Evolutionary conservation across 2,888 invertebrate species (phyloP), one percentile per base, ranked within the genome.

Genomic region (Folsomia candida): DNA sequence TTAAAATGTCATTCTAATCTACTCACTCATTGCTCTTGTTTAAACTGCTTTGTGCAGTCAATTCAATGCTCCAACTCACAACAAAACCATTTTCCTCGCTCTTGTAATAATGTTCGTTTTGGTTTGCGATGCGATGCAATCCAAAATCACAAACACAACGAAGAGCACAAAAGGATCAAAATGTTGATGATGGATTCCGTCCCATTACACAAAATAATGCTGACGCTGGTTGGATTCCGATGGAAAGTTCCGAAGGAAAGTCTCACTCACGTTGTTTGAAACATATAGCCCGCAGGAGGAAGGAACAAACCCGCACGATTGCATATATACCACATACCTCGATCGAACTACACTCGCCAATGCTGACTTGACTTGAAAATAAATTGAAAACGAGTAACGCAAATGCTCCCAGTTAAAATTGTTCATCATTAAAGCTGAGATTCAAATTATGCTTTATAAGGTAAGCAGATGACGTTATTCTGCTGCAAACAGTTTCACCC

Each of bases 1-100:
- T 65, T 65, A 65, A 65, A 65, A 65, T 65, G 65, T 65, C 65
- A 65, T 65, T 65, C 65, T 65, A 65, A 65, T 65, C 65, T 65
- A 54, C 65, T 20, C 54, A 54, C n/a, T 26, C 22, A 51, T 64
- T 37, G 24, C 51, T 64, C 20, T 26, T 37, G 37, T 37, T 37
- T 37, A 37, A 37, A 37, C 37, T 37, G 6, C 37, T 37, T 37
- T 37, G 37, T 37, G 4, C 37, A 37, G 37, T 37, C 37, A 37
- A 4, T 9, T 9, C 37, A 37, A 4, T 37, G 37, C 14, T 37
- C n/a, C 37, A 37, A 14, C 37, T 37, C 14, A 14, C 4, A 37
- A 37, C 37, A 37, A 4, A 37, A 37, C 37, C 37, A 37, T 37
- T 37, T 37, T 37, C 37, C 37, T 9, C 37, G 14, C 37, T 37